These are phyloP conservation scores for Crematogaster levior DNA, from an alignment of 2,888 invertebrate genomes.

Conservation along the genomic window DNA sequence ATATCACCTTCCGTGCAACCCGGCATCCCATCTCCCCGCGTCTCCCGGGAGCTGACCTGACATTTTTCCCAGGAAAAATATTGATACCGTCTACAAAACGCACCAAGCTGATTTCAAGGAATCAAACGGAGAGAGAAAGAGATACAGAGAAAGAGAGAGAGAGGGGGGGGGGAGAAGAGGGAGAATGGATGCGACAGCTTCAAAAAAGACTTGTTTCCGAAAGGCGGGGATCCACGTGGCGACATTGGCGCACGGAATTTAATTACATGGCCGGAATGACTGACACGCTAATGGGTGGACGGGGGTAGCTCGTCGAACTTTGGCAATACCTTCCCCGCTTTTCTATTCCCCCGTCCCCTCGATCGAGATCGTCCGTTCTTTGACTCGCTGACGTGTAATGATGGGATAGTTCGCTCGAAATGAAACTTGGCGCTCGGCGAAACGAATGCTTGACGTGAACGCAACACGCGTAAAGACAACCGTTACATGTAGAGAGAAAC, in stretches of 20 bases:
- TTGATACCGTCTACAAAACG: slow-evolving; percentile 74
- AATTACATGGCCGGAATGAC: slow-evolving; percentile 73
- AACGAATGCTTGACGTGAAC: slow-evolving; percentile 24
- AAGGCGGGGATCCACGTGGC: slow-evolving; percentile 23
- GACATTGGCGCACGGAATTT: slow-evolving; percentile 74
- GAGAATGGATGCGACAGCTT: slow-evolving; percentile 6
- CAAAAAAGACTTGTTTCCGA: slow-evolving; percentile 36
- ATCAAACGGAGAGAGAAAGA: background rate
- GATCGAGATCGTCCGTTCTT: slow-evolving; percentile 44
- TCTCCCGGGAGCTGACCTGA: slow-evolving; percentile 78
- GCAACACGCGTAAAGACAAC: background rate
- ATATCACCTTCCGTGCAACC: slow-evolving; percentile 52
- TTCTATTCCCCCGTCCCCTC: slow-evolving; percentile 34
- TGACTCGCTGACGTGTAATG: slow-evolving; percentile 49
- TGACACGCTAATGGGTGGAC: slow-evolving; percentile 59
- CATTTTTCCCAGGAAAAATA: slow-evolving; percentile 78
- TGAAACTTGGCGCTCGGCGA: slow-evolving; percentile 30
- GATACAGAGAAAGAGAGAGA: background rate
- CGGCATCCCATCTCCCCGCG: slow-evolving; percentile 33
- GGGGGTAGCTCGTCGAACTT: slow-evolving; percentile 58
- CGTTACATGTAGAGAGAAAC: slow-evolving; percentile 1
- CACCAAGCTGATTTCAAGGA: slow-evolving; percentile 46
- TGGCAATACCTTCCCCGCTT: slow-evolving; percentile 62
- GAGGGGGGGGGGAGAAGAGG: background rate
- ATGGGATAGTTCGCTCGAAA: slow-evolving; percentile 42